Conservation (phyloP, 2,113 vertebrate species). For the Romanogobio albipinnatus region DNA sequence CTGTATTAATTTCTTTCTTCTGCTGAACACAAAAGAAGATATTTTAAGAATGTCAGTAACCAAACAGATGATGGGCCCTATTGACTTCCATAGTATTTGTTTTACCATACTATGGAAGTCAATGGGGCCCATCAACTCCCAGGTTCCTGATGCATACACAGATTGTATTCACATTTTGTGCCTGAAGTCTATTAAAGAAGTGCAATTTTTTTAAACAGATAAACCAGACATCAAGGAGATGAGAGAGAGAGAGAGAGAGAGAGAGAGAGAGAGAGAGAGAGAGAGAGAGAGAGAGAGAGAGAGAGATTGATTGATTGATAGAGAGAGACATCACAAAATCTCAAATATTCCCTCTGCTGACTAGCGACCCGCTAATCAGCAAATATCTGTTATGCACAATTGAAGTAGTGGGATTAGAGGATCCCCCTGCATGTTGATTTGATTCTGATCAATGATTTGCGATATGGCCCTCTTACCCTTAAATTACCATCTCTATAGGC, state of each 20-base stretch:
- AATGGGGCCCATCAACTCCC: too few relatives aligned
- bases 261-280: too few relatives aligned
- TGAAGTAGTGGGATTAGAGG: constrained; percentile 47
- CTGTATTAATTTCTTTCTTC: too few relatives aligned
- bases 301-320: too few relatives aligned
- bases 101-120: too few relatives aligned
- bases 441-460: constrained; percentile 70
- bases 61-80: too few relatives aligned
- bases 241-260: neutral
- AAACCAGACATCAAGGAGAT: constrained; percentile 1
- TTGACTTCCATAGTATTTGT: too few relatives aligned
- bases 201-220: too few relatives aligned
- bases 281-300: neutral
- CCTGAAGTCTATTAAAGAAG: neutral
- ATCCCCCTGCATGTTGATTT: constrained; percentile 58
- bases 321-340: neutral
- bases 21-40: too few relatives aligned
- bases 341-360: neutral
- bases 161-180: too few relatives aligned
- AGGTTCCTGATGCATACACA: too few relatives aligned
- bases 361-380: constrained; percentile 50
- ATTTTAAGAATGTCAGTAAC: too few relatives aligned
- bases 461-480: constrained; percentile 71
- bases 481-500: constrained; percentile 77
- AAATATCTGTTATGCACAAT: constrained; percentile 46